A percentile compares a stretch with the other conserved stretches of the same genome.
These are phyloP conservation scores for Corythornis vintsioides DNA, from an alignment of 2,113 vertebrate genomes.

Conservation along the genomic window DNA sequence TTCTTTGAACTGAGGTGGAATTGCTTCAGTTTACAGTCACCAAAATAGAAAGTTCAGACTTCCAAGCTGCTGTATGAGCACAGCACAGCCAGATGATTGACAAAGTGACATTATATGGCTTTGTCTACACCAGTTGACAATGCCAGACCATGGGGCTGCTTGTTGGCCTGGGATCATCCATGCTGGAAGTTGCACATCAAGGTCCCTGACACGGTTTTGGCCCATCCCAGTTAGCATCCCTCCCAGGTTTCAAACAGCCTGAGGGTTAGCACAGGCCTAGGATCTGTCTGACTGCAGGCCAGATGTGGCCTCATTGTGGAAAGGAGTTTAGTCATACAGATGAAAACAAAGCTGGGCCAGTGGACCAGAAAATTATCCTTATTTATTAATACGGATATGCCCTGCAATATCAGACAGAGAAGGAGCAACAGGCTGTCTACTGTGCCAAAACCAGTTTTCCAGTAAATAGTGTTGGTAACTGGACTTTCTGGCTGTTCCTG, in stretches of 20 bases:
- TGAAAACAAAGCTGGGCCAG: not conserved
- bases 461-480: not conserved
- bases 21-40: not conserved
- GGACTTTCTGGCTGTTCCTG: not conserved
- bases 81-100: not conserved
- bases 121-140: not conserved
- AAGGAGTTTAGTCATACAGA: not conserved
- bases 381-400: not conserved
- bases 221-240: not conserved
- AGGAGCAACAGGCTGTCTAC: not conserved
- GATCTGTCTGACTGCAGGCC: not conserved
- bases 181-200: not conserved
- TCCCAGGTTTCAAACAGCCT: not conserved
- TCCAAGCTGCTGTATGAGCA: constrained; percentile 2
- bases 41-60: not conserved
- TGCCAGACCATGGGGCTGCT: not conserved
- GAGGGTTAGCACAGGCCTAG: not conserved
- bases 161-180: not conserved
- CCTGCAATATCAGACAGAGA: not conserved
- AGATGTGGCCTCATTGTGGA: not conserved
- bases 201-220: not conserved
- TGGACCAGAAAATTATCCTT: not conserved
- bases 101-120: not conserved
- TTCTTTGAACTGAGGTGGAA: not conserved
- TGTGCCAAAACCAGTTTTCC: not conserved